Evolutionary conservation across 2,113 vertebrate genomes (phyloP).

Genomic region (Micronycteris hirsuta): DNA sequence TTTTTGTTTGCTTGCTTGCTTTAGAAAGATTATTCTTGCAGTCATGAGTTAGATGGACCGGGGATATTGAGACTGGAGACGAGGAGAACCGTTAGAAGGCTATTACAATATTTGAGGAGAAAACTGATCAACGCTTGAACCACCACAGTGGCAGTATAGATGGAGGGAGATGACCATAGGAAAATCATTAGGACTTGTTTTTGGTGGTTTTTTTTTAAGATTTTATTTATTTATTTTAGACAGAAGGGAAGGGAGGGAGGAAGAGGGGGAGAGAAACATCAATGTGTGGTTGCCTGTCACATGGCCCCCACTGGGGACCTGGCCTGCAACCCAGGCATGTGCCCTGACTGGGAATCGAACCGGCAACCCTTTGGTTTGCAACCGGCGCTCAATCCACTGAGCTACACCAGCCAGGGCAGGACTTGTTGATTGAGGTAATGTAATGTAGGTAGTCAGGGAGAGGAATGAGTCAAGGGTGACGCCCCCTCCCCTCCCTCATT

Average conservation of each 20-base stretch:
- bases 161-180: neutral
- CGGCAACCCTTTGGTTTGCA: too few relatives aligned
- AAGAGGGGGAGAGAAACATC: too few relatives aligned
- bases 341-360: too few relatives aligned
- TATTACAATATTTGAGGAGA: neutral
- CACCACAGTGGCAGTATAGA: neutral
- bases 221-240: too few relatives aligned
- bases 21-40: slow-evolving; percentile 19
- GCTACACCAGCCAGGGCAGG: too few relatives aligned
- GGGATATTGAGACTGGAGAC: neutral
- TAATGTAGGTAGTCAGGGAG: neutral
- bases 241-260: too few relatives aligned
- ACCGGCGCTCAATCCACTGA: too few relatives aligned
- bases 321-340: too few relatives aligned
- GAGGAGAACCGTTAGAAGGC: neutral
- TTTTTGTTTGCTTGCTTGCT: neutral
- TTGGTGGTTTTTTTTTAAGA: too few relatives aligned
- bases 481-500: neutral
- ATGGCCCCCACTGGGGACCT: too few relatives aligned
- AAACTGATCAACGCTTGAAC: slow-evolving; percentile 9
- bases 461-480: neutral
- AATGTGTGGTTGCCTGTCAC: too few relatives aligned
- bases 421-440: slow-evolving; percentile 8
- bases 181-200: slow-evolving; percentile 14
- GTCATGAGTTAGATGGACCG: slow-evolving; percentile 1